A percentile compares a stretch with the other conserved stretches of the same genome.
Evolutionary conservation across 1,140 invertebrate species (phyloP).

Genomic region (Sarcophaga bullata): DNA sequence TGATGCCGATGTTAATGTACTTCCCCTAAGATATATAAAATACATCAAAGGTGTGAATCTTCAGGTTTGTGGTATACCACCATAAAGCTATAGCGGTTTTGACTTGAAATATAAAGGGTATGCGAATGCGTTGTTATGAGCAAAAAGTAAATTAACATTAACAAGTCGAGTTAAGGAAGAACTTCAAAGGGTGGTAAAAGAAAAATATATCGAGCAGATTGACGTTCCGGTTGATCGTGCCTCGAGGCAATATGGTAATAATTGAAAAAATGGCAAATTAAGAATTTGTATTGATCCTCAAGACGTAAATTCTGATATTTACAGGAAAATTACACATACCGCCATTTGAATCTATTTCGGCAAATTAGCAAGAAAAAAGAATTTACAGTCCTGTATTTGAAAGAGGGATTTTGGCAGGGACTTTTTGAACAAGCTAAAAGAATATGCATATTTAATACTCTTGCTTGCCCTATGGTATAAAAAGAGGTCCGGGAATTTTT

Average conservation of each 20-base stretch:
- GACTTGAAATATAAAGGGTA: too few relatives aligned
- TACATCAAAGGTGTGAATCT: too few relatives aligned
- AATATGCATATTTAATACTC: slow-evolving; percentile 16
- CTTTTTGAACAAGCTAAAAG: not conserved
- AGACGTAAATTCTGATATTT: slow-evolving; percentile 29
- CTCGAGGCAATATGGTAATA: slow-evolving; percentile 24
- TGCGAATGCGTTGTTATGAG: too few relatives aligned
- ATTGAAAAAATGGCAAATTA: slow-evolving; percentile 17
- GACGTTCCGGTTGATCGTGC: slow-evolving; percentile 5
- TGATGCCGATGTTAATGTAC: too few relatives aligned
- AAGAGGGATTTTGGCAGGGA: slow-evolving; percentile 32
- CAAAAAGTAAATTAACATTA: too few relatives aligned
- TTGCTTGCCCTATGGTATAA: not conserved
- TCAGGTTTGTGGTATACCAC: too few relatives aligned
- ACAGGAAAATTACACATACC: not conserved
- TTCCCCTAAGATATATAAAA: too few relatives aligned
- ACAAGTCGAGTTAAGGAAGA: not conserved
- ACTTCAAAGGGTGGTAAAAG: not conserved
- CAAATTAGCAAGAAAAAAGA: not conserved
- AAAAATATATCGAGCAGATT: not conserved
- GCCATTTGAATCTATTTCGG: not conserved
- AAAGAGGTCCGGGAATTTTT: too few relatives aligned
- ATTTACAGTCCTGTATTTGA: slow-evolving; percentile 11
- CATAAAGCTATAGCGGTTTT: too few relatives aligned
- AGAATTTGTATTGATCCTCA: slow-evolving; percentile 21